Evolutionary conservation across 2,888 invertebrate genomes (phyloP).

Genomic region (Agriotes lineatus): DNA sequence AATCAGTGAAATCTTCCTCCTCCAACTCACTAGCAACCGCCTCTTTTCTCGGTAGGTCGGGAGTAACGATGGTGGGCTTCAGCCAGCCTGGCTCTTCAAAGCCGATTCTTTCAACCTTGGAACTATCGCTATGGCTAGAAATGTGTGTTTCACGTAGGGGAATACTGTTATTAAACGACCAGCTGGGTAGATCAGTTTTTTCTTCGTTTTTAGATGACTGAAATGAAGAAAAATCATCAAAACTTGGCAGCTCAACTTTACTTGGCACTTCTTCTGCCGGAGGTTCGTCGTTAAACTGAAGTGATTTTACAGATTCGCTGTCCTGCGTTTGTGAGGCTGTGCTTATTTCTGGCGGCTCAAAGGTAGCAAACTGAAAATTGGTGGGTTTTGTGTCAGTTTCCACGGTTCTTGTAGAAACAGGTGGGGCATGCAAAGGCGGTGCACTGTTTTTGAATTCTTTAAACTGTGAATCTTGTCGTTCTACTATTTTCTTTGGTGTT

Average conservation of each 20-base stretch:
- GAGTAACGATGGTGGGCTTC: slow-evolving; percentile 58
- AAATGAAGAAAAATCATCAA: slow-evolving; percentile 68
- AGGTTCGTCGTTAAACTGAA: slow-evolving; percentile 51
- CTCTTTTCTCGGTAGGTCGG: slow-evolving; percentile 53
- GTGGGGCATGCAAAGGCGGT: too few relatives aligned
- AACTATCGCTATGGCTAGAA: slow-evolving; percentile 43
- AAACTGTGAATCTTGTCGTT: slow-evolving; percentile 7
- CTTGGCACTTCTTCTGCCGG: slow-evolving; percentile 23
- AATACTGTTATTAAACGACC: slow-evolving; percentile 46
- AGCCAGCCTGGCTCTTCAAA: slow-evolving; percentile 53
- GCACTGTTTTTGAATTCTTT: slow-evolving; percentile 6
- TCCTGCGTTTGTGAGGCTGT: slow-evolving; percentile 28
- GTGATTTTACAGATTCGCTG: slow-evolving; percentile 54
- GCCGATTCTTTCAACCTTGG: not conserved
- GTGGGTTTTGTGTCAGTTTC: not conserved
- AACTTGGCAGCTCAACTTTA: slow-evolving; percentile 36
- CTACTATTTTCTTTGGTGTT: slow-evolving; percentile 40
- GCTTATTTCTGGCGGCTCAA: not conserved
- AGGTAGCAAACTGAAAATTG: slow-evolving; percentile 16
- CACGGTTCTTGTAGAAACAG: not conserved
- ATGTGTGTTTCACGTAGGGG: slow-evolving; percentile 64
- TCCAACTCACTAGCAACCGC: slow-evolving; percentile 20
- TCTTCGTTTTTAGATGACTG: slow-evolving; percentile 50
- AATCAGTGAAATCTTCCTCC: slow-evolving; percentile 33
- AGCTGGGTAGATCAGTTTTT: slow-evolving; percentile 11